phyloP scores from a whole-genome alignment of 1,140 invertebrate genomes.

The Polypedilum pembai region DNA sequence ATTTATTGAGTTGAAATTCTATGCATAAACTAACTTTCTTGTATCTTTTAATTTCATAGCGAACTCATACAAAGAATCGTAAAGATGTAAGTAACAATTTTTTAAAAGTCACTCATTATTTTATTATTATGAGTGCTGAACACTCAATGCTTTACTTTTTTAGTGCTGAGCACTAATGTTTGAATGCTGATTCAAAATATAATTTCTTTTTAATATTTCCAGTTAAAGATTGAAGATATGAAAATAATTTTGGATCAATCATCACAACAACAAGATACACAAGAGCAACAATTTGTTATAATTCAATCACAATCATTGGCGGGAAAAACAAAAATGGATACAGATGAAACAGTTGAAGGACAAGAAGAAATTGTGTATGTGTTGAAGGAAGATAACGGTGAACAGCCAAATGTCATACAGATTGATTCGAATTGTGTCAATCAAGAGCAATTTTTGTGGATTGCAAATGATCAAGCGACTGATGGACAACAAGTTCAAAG shows the following conservation, averaged over 20 bases:
- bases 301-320: slow-evolving; percentile 15
- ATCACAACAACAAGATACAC: neutral
- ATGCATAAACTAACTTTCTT: no score
- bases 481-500: slow-evolving; percentile 9
- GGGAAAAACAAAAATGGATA: slow-evolving; percentile 23
- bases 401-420: neutral
- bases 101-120: no score
- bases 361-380: slow-evolving; percentile 3
- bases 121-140: no score
- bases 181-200: no score
- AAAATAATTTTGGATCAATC: neutral
- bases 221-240: slow-evolving; percentile 21
- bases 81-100: slow-evolving; percentile 46
- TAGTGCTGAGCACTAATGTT: no score
- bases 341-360: slow-evolving; percentile 12
- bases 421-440: slow-evolving; percentile 1
- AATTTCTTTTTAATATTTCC: no score
- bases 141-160: no score
- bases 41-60: slow-evolving; percentile 41
- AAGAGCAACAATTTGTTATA: neutral
- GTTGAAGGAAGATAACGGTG: neutral
- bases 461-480: slow-evolving; percentile 32
- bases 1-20: no score
- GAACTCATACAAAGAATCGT: slow-evolving; percentile 67
- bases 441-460: slow-evolving; percentile 30